phyloP scores from a whole-genome alignment of 2,888 invertebrate genomes.

The Pandemis heparana region DNA sequence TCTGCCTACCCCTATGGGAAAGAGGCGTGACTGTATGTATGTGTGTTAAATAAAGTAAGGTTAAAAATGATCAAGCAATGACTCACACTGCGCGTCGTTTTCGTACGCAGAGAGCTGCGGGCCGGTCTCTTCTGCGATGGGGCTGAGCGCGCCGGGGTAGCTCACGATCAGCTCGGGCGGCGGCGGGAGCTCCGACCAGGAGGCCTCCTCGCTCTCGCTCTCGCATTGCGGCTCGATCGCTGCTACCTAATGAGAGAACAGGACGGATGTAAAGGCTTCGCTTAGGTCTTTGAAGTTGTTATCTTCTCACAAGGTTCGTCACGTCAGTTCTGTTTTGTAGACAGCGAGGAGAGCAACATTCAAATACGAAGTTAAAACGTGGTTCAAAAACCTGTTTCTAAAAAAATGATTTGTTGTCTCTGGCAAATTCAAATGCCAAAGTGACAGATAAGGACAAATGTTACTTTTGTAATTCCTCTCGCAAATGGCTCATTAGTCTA shows the following conservation, averaged over 20 bases:
- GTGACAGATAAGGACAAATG: too few species aligned
- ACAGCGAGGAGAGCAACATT: not conserved
- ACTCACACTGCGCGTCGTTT: slow-evolving; percentile 73
- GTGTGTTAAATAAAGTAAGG: too few species aligned
- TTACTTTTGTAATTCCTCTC: too few species aligned
- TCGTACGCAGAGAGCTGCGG: slow-evolving; percentile 77
- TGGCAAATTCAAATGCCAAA: too few species aligned
- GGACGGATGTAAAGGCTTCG: not conserved
- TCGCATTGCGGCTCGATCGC: slow-evolving; percentile 59
- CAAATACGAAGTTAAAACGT: not conserved
- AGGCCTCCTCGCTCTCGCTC: slow-evolving; percentile 7
- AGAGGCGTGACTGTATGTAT: too few species aligned
- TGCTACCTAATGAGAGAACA: slow-evolving; percentile 61
- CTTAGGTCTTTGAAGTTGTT: not conserved
- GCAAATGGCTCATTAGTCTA: too few species aligned
- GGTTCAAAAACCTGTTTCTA: too few species aligned
- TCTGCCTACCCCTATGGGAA: too few species aligned
- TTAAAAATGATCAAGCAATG: not conserved
- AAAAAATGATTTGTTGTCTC: too few species aligned
- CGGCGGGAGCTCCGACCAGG: slow-evolving; percentile 56
- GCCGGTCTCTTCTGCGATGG: slow-evolving; percentile 77
- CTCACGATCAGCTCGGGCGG: slow-evolving; percentile 74
- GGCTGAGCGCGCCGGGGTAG: slow-evolving; percentile 77
- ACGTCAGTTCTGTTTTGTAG: not conserved
- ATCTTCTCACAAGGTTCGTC: not conserved